Evolutionary conservation across 2,113 vertebrate species (phyloP).

Genomic region (Callaeas wilsoni): DNA sequence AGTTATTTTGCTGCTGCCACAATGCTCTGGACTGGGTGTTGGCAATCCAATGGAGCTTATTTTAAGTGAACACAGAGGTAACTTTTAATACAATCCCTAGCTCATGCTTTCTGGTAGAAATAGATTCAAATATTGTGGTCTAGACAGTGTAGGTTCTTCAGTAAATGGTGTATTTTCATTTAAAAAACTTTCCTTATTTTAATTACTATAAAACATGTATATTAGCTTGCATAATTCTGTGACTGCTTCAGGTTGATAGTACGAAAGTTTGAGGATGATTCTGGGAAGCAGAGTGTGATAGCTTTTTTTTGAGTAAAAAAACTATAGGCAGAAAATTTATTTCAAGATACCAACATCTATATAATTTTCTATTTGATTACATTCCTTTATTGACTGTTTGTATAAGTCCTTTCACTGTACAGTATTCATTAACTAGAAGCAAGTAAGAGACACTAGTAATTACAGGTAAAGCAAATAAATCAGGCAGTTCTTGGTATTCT

Average conservation of each 20-base stretch:
- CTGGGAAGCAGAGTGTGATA: neutral
- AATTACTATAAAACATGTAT: neutral
- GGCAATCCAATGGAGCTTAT: constrained; percentile 87
- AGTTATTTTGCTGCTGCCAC: constrained; percentile 83
- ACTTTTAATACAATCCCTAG: neutral
- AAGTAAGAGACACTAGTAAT: neutral
- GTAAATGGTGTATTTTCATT: neutral
- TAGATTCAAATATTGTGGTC: neutral
- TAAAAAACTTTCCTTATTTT: neutral
- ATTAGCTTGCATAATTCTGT: neutral
- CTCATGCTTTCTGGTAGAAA: neutral
- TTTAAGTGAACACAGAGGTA: constrained; percentile 85
- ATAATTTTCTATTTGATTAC: neutral
- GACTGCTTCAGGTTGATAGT: neutral
- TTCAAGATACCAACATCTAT: neutral
- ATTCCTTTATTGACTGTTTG: neutral
- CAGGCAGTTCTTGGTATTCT: neutral
- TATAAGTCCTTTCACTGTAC: neutral
- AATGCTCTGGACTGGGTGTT: constrained; percentile 82
- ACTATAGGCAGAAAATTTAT: neutral
- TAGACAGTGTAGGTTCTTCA: neutral
- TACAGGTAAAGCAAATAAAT: neutral
- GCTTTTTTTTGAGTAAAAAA: neutral
- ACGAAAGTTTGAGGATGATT: neutral
- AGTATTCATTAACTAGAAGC: neutral